Percentiles rank a stretch among this genome's conserved stretches.
These are phyloP conservation scores for Dascillus cervinus DNA, from an alignment of 2,888 invertebrate species.

Conservation along the genomic window DNA sequence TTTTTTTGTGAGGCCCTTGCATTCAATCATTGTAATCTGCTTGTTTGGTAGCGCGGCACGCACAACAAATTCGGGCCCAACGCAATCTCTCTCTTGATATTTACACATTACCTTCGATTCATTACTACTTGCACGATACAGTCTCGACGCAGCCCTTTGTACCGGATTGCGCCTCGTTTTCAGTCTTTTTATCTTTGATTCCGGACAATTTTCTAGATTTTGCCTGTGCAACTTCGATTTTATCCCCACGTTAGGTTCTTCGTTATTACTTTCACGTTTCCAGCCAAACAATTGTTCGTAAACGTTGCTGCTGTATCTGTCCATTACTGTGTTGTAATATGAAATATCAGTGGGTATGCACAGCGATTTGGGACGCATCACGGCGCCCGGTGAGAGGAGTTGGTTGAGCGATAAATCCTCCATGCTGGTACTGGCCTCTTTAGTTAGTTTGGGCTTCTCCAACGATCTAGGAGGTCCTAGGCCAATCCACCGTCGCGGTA, in stretches of 20 bases:
- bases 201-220: slow-evolving; percentile 6
- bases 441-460: slow-evolving; percentile 33
- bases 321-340: slow-evolving; percentile 1
- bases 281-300: slow-evolving; percentile 1
- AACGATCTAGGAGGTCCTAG: slow-evolving; percentile 19
- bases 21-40: slow-evolving; percentile 51
- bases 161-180: slow-evolving; percentile 54
- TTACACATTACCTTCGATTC: slow-evolving; percentile 30
- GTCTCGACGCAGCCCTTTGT: slow-evolving; percentile 62
- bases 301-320: slow-evolving; percentile 3
- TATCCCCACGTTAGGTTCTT: background rate
- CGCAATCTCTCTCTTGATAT: slow-evolving; percentile 32
- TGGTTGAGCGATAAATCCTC: slow-evolving; percentile 46
- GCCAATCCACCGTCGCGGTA: slow-evolving; percentile 35
- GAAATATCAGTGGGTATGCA: slow-evolving; percentile 28
- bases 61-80: slow-evolving; percentile 70
- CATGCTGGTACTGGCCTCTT: slow-evolving; percentile 46
- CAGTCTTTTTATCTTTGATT: background rate
- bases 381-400: slow-evolving; percentile 45
- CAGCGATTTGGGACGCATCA: slow-evolving; percentile 43
- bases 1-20: slow-evolving; percentile 44
- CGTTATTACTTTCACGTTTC: slow-evolving; percentile 1
- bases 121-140: slow-evolving; percentile 57
- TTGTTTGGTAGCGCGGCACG: slow-evolving; percentile 59
- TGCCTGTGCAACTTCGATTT: slow-evolving; percentile 2